These are phyloP conservation scores for Stictonetta naevosa DNA, from an alignment of 2,113 vertebrate genomes.

Conservation along the genomic window DNA sequence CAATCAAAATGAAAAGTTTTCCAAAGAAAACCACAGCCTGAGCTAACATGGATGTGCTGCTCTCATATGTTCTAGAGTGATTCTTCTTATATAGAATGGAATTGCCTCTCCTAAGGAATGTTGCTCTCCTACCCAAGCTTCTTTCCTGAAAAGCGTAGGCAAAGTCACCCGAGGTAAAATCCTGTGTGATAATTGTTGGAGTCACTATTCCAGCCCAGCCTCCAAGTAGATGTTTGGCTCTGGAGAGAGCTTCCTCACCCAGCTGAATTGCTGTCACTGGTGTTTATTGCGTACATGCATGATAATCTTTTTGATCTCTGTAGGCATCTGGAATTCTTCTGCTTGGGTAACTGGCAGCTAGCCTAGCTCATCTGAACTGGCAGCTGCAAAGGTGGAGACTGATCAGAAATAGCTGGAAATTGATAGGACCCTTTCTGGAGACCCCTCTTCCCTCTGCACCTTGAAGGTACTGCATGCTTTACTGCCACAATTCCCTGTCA, in stretches of 20 bases:
- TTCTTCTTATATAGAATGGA: neutral
- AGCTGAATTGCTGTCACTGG: neutral
- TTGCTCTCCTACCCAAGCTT: neutral
- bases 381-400: slow-evolving; percentile 40
- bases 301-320: slow-evolving; percentile 37
- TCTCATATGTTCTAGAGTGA: neutral
- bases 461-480: neutral
- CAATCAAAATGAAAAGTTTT: neutral
- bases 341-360: slow-evolving; percentile 30
- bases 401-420: neutral
- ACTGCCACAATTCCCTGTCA: neutral
- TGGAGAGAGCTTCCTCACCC: neutral
- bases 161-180: neutral
- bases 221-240: neutral
- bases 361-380: slow-evolving; percentile 1
- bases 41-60: neutral
- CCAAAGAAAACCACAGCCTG: neutral
- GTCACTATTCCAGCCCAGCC: neutral
- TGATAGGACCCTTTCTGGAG: neutral
- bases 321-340: slow-evolving; percentile 46
- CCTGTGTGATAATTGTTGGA: neutral
- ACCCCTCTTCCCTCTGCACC: neutral
- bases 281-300: neutral
- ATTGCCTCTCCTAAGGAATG: neutral
- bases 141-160: neutral